These are phyloP conservation scores for Dicerorhinus sumatrensis DNA, from an alignment of 2,113 vertebrate species.

Conservation along the genomic window DNA sequence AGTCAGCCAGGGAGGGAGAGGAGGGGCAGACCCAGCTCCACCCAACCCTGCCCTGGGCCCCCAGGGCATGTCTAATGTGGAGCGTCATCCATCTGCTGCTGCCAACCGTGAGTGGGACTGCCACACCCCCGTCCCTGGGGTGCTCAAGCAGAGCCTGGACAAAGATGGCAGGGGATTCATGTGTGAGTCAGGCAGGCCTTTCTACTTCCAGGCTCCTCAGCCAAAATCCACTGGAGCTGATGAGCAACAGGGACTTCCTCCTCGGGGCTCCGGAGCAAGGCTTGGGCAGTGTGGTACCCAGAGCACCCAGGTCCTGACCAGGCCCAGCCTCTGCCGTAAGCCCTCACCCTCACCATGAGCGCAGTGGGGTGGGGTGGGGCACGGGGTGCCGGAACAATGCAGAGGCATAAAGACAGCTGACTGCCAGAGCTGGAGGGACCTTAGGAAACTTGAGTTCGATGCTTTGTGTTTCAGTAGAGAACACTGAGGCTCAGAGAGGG, in stretches of 20 bases:
- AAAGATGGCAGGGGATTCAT: too few species aligned
- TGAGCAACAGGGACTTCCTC: not conserved
- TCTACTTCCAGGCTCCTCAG: not conserved
- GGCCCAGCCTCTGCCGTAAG: not conserved
- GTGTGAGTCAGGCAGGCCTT: not conserved
- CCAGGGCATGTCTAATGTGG: too few species aligned
- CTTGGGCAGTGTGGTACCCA: rapidly evolving
- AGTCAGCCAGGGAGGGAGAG: not conserved
- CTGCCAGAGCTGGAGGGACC: not conserved
- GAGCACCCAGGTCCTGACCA: not conserved
- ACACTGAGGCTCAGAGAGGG: not conserved
- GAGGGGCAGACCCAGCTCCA: not conserved
- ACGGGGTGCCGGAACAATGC: rapidly evolving
- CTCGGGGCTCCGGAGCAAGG: not conserved
- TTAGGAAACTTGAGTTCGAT: not conserved
- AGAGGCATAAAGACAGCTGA: not conserved
- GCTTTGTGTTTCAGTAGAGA: not conserved
- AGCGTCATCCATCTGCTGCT: not conserved
- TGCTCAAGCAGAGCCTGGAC: not conserved
- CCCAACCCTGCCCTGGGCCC: not conserved
- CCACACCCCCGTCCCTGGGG: not conserved
- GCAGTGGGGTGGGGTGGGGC: rapidly evolving
- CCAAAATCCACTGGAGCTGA: not conserved
- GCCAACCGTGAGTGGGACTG: rapidly evolving
- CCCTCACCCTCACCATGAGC: not conserved